Conservation (phyloP, 2,888 invertebrate species). For the Axea sp. region DNA sequence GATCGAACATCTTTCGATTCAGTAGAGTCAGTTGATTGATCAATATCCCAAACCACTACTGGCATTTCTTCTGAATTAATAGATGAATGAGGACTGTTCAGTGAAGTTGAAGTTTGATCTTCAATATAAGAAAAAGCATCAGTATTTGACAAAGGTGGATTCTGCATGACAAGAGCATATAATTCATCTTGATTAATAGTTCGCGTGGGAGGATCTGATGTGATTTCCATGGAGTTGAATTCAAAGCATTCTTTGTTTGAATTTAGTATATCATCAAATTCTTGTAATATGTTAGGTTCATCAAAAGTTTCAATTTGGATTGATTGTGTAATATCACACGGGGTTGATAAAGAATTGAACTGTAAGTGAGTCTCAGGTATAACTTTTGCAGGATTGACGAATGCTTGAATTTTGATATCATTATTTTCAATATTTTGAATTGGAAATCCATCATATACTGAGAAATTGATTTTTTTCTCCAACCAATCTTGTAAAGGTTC, state of each 20-base stretch:
- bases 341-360: background rate
- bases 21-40: conserved; percentile 71
- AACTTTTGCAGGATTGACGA: conserved; percentile 63
- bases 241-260: conserved; percentile 1
- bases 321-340: background rate
- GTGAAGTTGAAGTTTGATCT: conserved; percentile 1
- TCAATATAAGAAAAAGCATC: conserved; percentile 5
- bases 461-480: conserved; percentile 84
- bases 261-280: conserved; percentile 25
- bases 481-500: conserved; percentile 86
- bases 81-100: conserved; percentile 23
- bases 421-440: conserved; percentile 58
- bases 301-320: background rate
- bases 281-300: conserved; percentile 13
- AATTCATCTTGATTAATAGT: conserved; percentile 38
- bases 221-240: conserved; percentile 1
- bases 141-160: background rate
- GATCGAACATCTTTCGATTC: conserved; percentile 67
- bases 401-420: conserved; percentile 70
- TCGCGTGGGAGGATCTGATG: background rate
- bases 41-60: conserved; percentile 51
- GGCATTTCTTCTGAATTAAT: conserved; percentile 20
- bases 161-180: conserved; percentile 8
- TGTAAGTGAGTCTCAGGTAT: conserved; percentile 28
- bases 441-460: conserved; percentile 84